Conservation (phyloP, 2,797 vertebrate species). For the Taeniopygia guttata region DNA sequence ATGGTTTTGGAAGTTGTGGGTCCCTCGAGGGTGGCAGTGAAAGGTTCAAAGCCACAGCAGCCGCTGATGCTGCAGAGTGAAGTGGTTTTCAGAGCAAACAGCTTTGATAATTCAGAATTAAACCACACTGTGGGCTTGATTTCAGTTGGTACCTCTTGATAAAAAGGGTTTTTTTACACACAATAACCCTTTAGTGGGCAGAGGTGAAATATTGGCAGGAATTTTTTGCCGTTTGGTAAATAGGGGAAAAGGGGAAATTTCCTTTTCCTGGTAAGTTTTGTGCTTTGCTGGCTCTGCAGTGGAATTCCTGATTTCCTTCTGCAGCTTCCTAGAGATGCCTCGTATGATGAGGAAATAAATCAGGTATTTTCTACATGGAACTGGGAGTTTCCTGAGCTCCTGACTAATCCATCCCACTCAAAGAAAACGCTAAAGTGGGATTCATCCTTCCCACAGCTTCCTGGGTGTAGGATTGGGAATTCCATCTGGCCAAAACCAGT, state of each 20-base stretch:
- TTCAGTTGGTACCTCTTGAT: not conserved
- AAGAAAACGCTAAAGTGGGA: not conserved
- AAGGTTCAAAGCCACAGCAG: not conserved
- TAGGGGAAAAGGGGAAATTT: not conserved
- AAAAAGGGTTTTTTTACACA: not conserved
- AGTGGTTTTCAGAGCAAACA: not conserved
- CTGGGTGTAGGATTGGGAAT: not conserved
- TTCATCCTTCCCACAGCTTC: not conserved
- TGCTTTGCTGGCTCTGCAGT: not conserved
- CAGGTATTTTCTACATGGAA: rapidly evolving
- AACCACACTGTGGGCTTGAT: not conserved
- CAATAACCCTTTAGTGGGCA: not conserved
- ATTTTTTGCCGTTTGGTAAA: not conserved
- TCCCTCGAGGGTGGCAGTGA: not conserved
- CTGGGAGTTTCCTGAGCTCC: not conserved
- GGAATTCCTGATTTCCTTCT: not conserved
- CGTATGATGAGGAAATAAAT: not conserved
- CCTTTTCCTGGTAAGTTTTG: not conserved
- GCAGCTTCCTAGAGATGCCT: not conserved
- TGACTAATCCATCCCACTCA: not conserved
- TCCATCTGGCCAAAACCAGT: not conserved
- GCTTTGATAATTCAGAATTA: not conserved
- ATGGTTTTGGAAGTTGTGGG: not conserved
- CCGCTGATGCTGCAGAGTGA: not conserved
- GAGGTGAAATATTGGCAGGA: not conserved